Evolutionary conservation across 2,888 invertebrate species (phyloP), one percentile per base, ranked within the genome.

Genomic region (Hartigia nigra): DNA sequence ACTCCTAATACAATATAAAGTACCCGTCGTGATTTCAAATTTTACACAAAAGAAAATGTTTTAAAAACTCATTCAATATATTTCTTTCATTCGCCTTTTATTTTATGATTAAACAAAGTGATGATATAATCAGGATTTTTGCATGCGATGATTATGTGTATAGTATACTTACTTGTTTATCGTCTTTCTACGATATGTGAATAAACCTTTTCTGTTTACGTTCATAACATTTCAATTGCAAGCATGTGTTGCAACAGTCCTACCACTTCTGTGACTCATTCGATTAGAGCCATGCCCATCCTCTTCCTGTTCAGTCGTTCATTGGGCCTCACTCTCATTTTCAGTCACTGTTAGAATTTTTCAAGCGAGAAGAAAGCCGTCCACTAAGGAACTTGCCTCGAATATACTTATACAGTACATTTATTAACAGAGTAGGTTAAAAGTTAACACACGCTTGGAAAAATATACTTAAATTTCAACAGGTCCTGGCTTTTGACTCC

Each of bases 251-350:
- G 55, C 55, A 23, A 55, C 23, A 55, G 14, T 55, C 55, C 55
- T 55, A 55, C 55, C 23, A 23, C 55, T 55, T 23, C 23, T 23
- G 55, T 9, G 14, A 2, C 55, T 23, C 72, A 83, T 79, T 81
- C 83, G 81, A 86, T 85, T 82, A 84, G 83, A 83, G 83, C 83
- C 83, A 80, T 84, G 86, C 88, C 88, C 86, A 89, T 88, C 89
- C 87, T 85, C 84, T 88, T 88, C 88, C 87, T 84, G 85, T 84
- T 82, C 81, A 35, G 74, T 74, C 80, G 78, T 55, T 69, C 72
- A 36, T 31, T 34, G 31, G n/a, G 37, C 69, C 72, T 34, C 32
- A 76, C 77, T 76, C 76, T 77, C 69, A 37, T 80, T 74, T 77
- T 70, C 74, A 36, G 74, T 70, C 76, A 74, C 74, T 74, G 70